A percentile compares a stretch with the other conserved stretches of the same genome.
phyloP scores from a whole-genome alignment of 53 echinoderm and acorn worm species.

The Mesocentrotus franciscanus region DNA sequence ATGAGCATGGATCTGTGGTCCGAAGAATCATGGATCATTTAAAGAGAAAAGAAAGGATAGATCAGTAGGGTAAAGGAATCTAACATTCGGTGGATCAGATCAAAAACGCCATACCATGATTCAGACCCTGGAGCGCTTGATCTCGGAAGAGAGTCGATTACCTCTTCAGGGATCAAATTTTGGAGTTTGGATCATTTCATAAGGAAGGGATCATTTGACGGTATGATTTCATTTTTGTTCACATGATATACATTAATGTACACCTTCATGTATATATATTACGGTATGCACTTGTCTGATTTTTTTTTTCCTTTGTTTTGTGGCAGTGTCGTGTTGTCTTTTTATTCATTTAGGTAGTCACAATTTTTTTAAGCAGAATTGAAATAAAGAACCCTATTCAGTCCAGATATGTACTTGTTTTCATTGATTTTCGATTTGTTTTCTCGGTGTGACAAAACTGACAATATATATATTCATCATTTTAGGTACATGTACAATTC shows the following conservation, averaged over 20 bases:
- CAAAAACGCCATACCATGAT: slow-evolving; percentile 25
- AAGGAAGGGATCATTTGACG: slow-evolving; percentile 54
- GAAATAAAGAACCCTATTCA: slow-evolving; percentile 7
- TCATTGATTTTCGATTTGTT: background rate
- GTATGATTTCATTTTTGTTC: slow-evolving; percentile 42
- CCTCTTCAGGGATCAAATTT: background rate
- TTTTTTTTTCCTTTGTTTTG: background rate
- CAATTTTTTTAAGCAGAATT: slow-evolving; percentile 40
- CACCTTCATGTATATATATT: slow-evolving; percentile 30
- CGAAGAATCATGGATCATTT: slow-evolving; percentile 17
- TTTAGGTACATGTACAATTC: background rate
- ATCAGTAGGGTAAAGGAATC: background rate
- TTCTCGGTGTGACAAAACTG: background rate
- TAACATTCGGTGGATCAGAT: slow-evolving; percentile 12
- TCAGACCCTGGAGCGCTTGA: background rate
- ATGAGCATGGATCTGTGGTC: slow-evolving; percentile 34
- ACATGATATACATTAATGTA: background rate
- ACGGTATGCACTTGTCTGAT: background rate
- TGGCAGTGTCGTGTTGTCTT: slow-evolving; percentile 15
- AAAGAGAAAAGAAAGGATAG: background rate
- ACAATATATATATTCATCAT: background rate
- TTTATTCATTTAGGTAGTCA: background rate
- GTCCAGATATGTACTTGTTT: background rate
- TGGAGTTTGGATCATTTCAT: slow-evolving; percentile 21
- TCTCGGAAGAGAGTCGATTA: slow-evolving; percentile 29